These are phyloP conservation scores for Gallinago stenura DNA, from an alignment of 2,797 vertebrate species.

Conservation along the genomic window DNA sequence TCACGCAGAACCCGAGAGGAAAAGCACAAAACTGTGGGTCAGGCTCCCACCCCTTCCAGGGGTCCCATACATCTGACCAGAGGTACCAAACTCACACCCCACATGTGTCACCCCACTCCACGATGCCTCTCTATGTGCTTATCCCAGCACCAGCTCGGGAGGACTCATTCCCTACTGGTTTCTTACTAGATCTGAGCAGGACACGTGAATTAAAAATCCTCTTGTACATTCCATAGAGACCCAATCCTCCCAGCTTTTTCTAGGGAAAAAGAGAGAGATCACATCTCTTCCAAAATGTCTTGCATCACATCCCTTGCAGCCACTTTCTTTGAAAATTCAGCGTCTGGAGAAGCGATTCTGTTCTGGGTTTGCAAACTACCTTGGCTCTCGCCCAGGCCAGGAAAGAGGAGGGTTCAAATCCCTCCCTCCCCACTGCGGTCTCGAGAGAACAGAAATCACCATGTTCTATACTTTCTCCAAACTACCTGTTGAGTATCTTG, in stretches of 20 bases:
- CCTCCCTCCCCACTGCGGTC: not conserved
- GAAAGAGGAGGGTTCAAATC: not conserved
- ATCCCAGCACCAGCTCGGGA: not conserved
- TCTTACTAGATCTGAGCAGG: not conserved
- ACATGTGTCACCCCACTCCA: rapidly evolving
- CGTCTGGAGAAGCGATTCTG: rapidly evolving
- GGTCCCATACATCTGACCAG: not conserved
- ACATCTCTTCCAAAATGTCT: not conserved
- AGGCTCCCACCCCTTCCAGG: not conserved
- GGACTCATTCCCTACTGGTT: rapidly evolving
- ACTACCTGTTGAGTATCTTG: not conserved
- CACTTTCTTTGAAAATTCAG: not conserved
- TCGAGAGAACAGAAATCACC: not conserved
- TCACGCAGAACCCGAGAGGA: not conserved
- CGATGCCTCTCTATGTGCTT: rapidly evolving
- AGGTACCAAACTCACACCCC: not conserved
- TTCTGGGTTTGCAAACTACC: not conserved
- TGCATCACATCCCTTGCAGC: not conserved
- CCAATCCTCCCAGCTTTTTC: not conserved
- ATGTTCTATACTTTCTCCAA: not conserved
- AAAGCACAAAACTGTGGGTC: not conserved
- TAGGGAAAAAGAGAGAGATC: not conserved
- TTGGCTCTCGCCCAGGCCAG: not conserved
- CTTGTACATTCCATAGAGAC: not conserved
- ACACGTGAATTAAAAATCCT: not conserved